phyloP scores from a whole-genome alignment of 2,797 vertebrate species.

The Ciconia nigra region DNA sequence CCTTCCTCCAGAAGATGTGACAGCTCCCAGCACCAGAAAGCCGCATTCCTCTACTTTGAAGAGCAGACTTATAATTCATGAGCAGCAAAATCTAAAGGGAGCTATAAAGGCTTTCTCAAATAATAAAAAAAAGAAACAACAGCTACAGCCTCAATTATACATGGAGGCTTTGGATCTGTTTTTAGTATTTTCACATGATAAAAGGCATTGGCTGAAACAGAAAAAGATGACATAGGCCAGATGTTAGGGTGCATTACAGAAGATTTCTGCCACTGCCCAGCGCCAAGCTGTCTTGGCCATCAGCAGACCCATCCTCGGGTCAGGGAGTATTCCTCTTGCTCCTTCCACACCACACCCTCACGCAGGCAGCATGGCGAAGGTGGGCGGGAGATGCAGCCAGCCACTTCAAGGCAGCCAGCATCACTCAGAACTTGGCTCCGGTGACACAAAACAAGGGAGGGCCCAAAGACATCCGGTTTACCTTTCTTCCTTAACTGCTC shows the following conservation, averaged over 20 bases:
- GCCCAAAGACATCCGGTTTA: not conserved
- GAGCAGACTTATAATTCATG: slow-evolving; percentile 27
- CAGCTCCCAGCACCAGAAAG: not conserved
- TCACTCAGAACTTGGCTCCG: not conserved
- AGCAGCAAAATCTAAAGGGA: slow-evolving; percentile 25
- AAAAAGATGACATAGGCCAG: not conserved
- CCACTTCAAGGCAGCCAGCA: not conserved
- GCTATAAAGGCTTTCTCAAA: slow-evolving; percentile 8
- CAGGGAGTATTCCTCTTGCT: not conserved
- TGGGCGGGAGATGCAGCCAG: not conserved
- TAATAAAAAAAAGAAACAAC: not conserved
- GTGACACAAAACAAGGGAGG: not conserved
- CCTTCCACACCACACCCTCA: not conserved
- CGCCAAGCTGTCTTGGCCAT: not conserved
- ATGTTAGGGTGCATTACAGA: not conserved
- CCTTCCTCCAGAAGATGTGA: slow-evolving; percentile 17
- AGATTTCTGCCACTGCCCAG: not conserved
- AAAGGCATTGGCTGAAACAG: not conserved
- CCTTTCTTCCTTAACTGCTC: not conserved
- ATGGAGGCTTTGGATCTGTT: not conserved
- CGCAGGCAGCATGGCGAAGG: not conserved
- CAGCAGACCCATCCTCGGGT: not conserved
- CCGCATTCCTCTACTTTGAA: not conserved
- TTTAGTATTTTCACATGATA: not conserved
- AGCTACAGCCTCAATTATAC: not conserved